Conservation (phyloP, 1,140 invertebrate species). For the Bombyx mandarina region DNA sequence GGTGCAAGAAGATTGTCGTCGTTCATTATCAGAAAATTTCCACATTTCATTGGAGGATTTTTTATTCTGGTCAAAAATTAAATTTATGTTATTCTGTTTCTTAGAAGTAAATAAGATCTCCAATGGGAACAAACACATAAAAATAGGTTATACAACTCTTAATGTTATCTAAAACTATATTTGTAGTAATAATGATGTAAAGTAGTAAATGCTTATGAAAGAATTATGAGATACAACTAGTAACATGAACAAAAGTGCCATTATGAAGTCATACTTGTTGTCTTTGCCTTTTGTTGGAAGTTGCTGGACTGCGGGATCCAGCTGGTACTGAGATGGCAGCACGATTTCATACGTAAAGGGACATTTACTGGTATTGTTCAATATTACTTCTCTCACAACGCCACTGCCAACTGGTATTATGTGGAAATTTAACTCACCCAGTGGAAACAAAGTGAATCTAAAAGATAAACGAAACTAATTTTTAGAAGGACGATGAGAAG, state of each 20-base stretch:
- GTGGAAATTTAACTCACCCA: conserved; percentile 59
- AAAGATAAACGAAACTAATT: conserved; percentile 11
- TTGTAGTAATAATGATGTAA: too few relatives aligned
- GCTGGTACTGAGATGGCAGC: conserved; percentile 36
- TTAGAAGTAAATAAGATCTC: too few relatives aligned
- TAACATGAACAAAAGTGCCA: too few relatives aligned
- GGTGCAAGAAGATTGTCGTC: conserved; percentile 57
- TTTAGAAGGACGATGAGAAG: background rate
- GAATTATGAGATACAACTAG: background rate
- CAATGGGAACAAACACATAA: too few relatives aligned
- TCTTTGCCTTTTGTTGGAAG: conserved; percentile 38
- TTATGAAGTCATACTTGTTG: conserved; percentile 33
- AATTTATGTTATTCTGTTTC: background rate
- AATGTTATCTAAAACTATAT: too few relatives aligned
- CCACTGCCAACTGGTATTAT: conserved; percentile 52
- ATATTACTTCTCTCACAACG: conserved; percentile 48
- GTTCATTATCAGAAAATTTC: conserved; percentile 53
- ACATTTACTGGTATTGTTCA: conserved; percentile 63
- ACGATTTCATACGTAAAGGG: conserved; percentile 56
- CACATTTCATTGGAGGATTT: conserved; percentile 52
- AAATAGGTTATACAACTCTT: too few relatives aligned
- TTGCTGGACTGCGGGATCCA: conserved; percentile 20
- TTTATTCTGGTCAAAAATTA: conserved; percentile 33
- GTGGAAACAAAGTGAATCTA: conserved; percentile 57
- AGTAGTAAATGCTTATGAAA: background rate